Percentiles rank a stretch among this genome's conserved stretches.
Evolutionary conservation across 2,113 vertebrate species (phyloP).

Genomic region (Amia ocellicauda): DNA sequence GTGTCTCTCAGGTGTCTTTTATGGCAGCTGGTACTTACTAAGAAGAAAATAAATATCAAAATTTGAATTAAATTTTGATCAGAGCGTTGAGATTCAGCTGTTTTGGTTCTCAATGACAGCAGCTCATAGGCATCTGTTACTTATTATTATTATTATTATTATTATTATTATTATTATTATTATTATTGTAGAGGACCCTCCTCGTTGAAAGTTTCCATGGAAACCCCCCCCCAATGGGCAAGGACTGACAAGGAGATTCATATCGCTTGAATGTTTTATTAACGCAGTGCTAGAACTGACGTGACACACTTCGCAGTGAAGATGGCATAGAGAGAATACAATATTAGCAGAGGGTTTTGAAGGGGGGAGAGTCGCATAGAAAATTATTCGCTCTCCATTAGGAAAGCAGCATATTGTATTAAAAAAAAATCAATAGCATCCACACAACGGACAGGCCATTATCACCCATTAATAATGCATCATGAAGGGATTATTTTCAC

Average conservation of each 20-base stretch:
- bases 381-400: not conserved
- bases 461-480: slow-evolving; percentile 58
- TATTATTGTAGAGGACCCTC: not conserved
- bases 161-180: too few species aligned
- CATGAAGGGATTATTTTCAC: not conserved
- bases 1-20: too few species aligned
- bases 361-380: not conserved
- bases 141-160: too few species aligned
- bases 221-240: slow-evolving; percentile 11
- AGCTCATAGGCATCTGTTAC: too few species aligned
- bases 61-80: too few species aligned
- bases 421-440: slow-evolving; percentile 39
- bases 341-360: not conserved
- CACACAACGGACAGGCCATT: slow-evolving; percentile 39
- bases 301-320: not conserved
- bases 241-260: not conserved
- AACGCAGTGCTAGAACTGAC: not conserved
- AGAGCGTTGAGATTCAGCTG: too few species aligned
- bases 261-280: too few species aligned
- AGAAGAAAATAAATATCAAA: too few species aligned
- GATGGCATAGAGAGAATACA: too few species aligned
- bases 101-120: not conserved
- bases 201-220: slow-evolving; percentile 8
- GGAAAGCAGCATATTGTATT: not conserved
- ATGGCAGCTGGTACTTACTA: too few species aligned